Percentiles rank a stretch among this genome's conserved stretches.
phyloP scores from a whole-genome alignment of 2,797 vertebrate genomes.

The Catharus ustulatus region DNA sequence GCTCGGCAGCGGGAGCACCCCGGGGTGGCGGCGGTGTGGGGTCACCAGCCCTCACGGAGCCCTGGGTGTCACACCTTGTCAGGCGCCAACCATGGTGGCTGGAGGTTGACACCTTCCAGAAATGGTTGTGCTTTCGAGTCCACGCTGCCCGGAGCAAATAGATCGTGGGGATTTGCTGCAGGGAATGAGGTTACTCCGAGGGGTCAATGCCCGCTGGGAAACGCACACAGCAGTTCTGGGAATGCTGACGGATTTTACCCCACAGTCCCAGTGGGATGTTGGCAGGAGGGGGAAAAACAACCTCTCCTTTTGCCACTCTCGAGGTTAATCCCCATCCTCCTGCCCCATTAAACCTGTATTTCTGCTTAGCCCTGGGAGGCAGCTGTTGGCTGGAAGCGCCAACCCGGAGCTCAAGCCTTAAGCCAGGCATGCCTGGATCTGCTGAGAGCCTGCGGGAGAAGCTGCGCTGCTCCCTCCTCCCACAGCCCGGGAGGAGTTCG shows the following conservation, averaged over 20 bases:
- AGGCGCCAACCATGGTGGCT: fast-evolving
- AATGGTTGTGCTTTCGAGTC: background rate
- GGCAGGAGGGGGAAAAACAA: background rate
- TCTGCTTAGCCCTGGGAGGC: conserved; percentile 6
- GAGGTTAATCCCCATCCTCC: background rate
- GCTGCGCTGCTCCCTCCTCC: background rate
- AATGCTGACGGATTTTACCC: background rate
- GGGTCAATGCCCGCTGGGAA: background rate
- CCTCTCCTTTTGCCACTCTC: background rate
- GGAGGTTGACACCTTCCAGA: background rate
- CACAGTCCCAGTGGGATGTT: fast-evolving
- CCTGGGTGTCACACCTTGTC: fast-evolving
- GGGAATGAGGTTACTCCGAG: background rate
- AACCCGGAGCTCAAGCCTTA: background rate
- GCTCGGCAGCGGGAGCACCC: background rate
- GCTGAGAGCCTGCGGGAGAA: background rate
- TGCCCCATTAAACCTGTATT: conserved; percentile 34
- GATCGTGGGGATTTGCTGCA: fast-evolving
- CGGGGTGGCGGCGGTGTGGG: background rate
- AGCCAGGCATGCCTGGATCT: conserved; percentile 36
- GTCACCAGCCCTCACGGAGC: background rate
- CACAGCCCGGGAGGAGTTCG: background rate
- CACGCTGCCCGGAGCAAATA: background rate
- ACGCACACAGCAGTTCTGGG: fast-evolving
- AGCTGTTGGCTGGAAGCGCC: background rate